Percentiles rank a stretch among this genome's conserved stretches.
Conservation (phyloP, 1,140 invertebrate species). For the Cotesia typhae region DNA sequence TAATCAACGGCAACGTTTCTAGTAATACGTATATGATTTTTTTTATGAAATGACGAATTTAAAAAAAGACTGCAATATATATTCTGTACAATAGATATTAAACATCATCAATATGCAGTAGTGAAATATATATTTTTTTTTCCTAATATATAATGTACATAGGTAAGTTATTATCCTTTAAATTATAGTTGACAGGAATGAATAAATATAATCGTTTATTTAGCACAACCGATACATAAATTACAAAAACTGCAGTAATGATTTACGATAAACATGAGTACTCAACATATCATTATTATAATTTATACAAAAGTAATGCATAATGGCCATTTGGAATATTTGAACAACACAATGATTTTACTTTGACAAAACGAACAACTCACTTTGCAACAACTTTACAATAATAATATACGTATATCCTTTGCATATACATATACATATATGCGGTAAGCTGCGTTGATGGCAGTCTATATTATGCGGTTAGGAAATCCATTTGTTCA, state of each 20-base stretch:
- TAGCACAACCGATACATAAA: conserved; percentile 23
- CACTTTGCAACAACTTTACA: too few species aligned
- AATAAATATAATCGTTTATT: conserved; percentile 20
- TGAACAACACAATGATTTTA: too few species aligned
- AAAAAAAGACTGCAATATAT: too few species aligned
- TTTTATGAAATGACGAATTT: too few species aligned
- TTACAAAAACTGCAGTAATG: not conserved
- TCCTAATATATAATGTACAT: not conserved
- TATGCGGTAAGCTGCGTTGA: conserved; percentile 16
- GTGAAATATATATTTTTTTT: too few species aligned
- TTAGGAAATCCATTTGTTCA: conserved; percentile 37
- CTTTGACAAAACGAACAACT: too few species aligned
- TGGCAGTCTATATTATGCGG: conserved; percentile 19
- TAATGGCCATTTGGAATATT: too few species aligned
- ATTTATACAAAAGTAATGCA: not conserved
- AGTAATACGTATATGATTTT: too few species aligned
- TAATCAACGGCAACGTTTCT: too few species aligned
- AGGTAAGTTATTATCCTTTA: not conserved
- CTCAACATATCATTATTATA: not conserved
- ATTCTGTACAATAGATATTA: too few species aligned
- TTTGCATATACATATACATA: conserved; percentile 11
- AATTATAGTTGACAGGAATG: not conserved
- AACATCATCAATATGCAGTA: too few species aligned
- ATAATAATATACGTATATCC: too few species aligned
- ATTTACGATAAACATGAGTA: conserved; percentile 16